Evolutionary conservation across 1,140 invertebrate species (phyloP).

Genomic region (Drosophila orosa): DNA sequence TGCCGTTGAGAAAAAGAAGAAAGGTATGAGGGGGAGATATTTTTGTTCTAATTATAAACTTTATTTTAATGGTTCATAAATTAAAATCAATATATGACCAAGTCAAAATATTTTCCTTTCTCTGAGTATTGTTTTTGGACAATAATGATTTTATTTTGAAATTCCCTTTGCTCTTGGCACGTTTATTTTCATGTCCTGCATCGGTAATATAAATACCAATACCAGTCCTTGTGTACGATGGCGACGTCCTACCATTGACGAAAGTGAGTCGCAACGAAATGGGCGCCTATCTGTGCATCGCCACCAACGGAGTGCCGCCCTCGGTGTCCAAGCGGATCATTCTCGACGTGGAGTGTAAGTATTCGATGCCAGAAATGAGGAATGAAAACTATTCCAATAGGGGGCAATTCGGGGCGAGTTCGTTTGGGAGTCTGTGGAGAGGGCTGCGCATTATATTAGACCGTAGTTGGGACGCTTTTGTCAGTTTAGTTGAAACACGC

Average conservation of each 20-base stretch:
- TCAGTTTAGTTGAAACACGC: slow-evolving; percentile 66
- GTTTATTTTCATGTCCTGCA: slow-evolving; percentile 61
- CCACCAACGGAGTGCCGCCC: slow-evolving; percentile 93
- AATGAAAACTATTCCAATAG: slow-evolving; percentile 30
- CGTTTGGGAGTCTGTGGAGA: background rate
- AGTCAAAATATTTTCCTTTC: background rate
- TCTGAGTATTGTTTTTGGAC: background rate
- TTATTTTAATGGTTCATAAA: background rate
- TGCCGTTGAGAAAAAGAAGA: slow-evolving; percentile 91
- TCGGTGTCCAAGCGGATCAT: slow-evolving; percentile 95
- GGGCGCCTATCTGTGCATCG: slow-evolving; percentile 93
- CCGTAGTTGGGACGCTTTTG: slow-evolving; percentile 23
- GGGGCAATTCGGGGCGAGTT: background rate
- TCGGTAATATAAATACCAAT: slow-evolving; percentile 49
- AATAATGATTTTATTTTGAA: slow-evolving; percentile 20
- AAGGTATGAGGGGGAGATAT: slow-evolving; percentile 86
- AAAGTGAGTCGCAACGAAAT: slow-evolving; percentile 93
- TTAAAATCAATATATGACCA: no score
- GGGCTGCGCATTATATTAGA: slow-evolving; percentile 59
- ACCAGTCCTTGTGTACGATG: slow-evolving; percentile 90
- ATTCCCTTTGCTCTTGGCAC: slow-evolving; percentile 32
- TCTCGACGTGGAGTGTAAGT: slow-evolving; percentile 95
- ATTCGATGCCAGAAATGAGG: slow-evolving; percentile 32
- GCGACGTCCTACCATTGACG: slow-evolving; percentile 92
- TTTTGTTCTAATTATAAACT: background rate